Base-by-base conservation (phyloP, 1,140 invertebrate species). In the Eciton burchellii region DNA sequence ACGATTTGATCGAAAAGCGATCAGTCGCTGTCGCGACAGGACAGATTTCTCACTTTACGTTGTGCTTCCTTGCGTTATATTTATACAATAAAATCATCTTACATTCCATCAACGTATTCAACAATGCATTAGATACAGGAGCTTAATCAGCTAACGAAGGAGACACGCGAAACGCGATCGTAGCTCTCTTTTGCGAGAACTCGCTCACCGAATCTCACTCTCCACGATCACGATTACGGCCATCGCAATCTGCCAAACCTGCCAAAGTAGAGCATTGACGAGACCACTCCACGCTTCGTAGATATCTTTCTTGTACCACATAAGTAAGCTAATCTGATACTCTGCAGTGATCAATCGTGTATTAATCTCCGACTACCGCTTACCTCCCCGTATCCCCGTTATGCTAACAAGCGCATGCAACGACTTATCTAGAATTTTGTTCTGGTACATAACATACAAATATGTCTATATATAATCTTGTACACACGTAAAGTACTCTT, bases 371-470 rank as follows among this genome's bases (percentile, higher is more conserved):
- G 81, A 86, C 83, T 81, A 89, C 81, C 88, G 88, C 88, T 90
- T 89, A 86, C 77, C 77, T 35, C 35, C 71, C 86, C 79, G 56
- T 86, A 86, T 87, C 72, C 74, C 85, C 71, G 83, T 82, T 89
- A 89, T 87, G 89, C 89, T 90, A 89, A 88, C 47, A 60, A 88
- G 88, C 88, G 89, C 89, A 90, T 90, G 88, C 83, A 74, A 88
- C 85, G 84, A 89, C 86, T 89, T 84, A 88, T 81, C 84, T 89
- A 88, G 81, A 86, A 63, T 77, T 89, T 86, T 87, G 84, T 88
- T 86, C 83, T 81, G 82, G 74, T 74, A 84, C 47, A 70, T 57
- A 77, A 84, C 66, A 82, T 74, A 85, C 68, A 85, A 68, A 83
- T 84, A 82, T 72, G 43, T 81, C 21, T 59, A 85, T 76, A 85